Evolutionary conservation across 1,140 invertebrate genomes (phyloP), one percentile per base, ranked within the genome.

Genomic region (Drosophila saltans): DNA sequence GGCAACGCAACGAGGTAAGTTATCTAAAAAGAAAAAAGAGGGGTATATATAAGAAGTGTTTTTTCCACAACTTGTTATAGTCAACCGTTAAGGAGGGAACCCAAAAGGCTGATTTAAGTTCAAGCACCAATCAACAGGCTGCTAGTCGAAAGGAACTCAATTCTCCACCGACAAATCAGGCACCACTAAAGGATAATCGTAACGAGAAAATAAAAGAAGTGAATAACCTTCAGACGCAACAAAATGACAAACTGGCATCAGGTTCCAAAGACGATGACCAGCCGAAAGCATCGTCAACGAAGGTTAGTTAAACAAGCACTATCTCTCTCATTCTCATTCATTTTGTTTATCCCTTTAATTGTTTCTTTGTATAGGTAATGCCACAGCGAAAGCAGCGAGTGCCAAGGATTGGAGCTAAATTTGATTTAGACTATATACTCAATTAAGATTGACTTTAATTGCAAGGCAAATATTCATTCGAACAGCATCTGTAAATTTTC

Each of bases 351-450:
- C 6, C 33, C 6, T 5, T 36, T 7, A 1, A 4, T 7, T 36
- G 1, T 36, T 4, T n/a, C 16, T 39, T 40, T 28, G 16, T 16
- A 30, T 11, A 63, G 80, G 55, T 61, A 21, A 64, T 58, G 45
- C 48, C 67, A 7, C 45, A 33, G 0, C 52, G 80, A 3, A 89
- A 78, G 9, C 74, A 66, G 40, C 85, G 90, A 1, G 60, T 81
- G 11, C 90, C 90, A 0, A 86, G 90, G 2, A 91, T 91, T 58
- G 82, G 85, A 0, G 90, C 90, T 57, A 90, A 84, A 65, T 91
- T 91, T 43, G 90, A 91, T 69, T 67, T 81, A 26, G 83, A 80
- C 2, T 88, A 91, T 5, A 77, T 79, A 9, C 65, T 89, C 24
- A 72, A 81, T 10, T 86, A 59, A 75, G 16, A 40, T 36, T 36